Conservation (phyloP, 2,113 vertebrate genomes). For the Engraulis encrasicolus region DNA sequence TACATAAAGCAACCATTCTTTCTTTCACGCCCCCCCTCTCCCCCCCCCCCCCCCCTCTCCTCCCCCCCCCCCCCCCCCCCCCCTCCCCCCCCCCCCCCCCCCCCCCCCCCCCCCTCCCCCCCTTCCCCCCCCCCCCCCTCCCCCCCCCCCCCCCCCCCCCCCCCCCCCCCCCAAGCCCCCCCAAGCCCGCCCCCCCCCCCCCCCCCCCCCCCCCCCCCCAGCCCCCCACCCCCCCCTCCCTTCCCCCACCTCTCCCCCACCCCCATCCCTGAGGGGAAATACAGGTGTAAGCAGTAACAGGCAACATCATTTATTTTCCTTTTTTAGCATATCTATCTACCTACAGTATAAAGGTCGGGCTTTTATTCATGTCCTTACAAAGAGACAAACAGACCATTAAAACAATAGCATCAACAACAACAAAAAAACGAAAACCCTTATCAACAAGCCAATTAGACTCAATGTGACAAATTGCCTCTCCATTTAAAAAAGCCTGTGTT, state of each 20-base stretch:
- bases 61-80: background rate
- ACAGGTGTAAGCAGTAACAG: background rate
- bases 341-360: background rate
- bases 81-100: background rate
- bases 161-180: background rate
- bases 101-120: background rate
- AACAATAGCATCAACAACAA: background rate
- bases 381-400: background rate
- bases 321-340: background rate
- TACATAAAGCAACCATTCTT: background rate
- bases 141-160: background rate
- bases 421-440: background rate
- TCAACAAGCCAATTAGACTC: constrained; percentile 1
- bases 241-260: background rate
- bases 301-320: background rate
- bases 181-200: background rate
- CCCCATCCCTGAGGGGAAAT: background rate
- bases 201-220: background rate
- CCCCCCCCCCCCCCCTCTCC: background rate
- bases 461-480: background rate
- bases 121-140: background rate
- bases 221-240: background rate
- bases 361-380: background rate
- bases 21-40: too few species aligned
- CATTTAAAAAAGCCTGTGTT: background rate